Conservation (phyloP, 2,113 vertebrate species). For the Ailuropoda melanoleuca region DNA sequence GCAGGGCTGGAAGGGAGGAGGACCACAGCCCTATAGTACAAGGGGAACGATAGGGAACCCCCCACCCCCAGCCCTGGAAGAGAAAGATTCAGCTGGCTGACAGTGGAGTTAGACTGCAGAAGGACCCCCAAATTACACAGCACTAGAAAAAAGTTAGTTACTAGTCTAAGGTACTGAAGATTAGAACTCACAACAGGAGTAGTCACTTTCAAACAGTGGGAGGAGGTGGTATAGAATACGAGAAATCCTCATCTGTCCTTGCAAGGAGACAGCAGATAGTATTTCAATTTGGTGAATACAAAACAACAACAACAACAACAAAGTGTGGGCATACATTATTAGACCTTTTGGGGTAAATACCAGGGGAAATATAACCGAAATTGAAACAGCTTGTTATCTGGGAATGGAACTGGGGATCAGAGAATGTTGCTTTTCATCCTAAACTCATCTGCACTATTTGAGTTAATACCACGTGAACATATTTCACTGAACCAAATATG, state of each 20-base stretch:
- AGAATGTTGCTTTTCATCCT: neutral
- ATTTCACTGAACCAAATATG: neutral
- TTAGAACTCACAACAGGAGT: neutral
- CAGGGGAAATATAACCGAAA: neutral
- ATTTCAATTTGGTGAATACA: neutral
- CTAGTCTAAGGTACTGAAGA: neutral
- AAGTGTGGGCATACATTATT: neutral
- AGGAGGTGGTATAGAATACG: neutral
- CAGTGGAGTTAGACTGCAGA: neutral
- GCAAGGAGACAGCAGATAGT: neutral
- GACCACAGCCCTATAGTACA: neutral
- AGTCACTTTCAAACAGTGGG: neutral
- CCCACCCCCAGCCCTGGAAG: neutral
- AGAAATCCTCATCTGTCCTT: neutral
- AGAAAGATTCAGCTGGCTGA: neutral
- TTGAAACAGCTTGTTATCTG: constrained; percentile 17
- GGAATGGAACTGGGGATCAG: neutral
- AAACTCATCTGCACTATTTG: neutral
- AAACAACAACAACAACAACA: neutral
- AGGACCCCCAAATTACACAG: neutral
- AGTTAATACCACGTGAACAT: neutral
- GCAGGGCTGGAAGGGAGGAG: too few species aligned
- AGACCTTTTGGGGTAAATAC: neutral
- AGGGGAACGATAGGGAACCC: neutral
- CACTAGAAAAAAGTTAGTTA: neutral